Conservation (phyloP, 2,113 vertebrate species). For the Ptilorrhoa leucosticta region DNA sequence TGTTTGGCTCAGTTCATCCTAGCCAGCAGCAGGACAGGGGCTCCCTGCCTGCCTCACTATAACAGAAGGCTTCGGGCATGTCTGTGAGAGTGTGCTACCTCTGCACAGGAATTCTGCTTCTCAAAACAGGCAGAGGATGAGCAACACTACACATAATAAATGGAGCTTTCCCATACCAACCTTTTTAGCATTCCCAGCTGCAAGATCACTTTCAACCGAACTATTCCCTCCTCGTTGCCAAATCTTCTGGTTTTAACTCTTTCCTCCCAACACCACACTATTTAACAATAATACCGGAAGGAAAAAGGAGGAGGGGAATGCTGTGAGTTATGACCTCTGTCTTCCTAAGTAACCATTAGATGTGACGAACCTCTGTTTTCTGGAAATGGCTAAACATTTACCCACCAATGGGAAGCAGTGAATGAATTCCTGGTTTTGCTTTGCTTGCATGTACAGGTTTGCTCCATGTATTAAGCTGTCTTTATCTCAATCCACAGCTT, state of each 20-base stretch:
- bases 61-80: not conserved
- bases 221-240: not conserved
- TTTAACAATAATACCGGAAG: not conserved
- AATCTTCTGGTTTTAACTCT: not conserved
- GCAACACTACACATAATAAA: not conserved
- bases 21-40: not conserved
- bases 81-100: not conserved
- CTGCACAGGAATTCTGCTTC: not conserved
- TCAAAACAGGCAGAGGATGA: not conserved
- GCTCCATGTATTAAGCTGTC: not conserved
- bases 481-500: not conserved
- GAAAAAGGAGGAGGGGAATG: not conserved
- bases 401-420: not conserved
- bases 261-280: not conserved
- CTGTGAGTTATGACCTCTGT: not conserved
- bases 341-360: not conserved
- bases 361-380: not conserved
- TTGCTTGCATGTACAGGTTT: not conserved
- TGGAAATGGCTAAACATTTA: not conserved
- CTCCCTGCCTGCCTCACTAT: not conserved
- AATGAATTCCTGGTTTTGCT: not conserved
- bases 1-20: rapidly evolving
- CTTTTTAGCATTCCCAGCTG: not conserved
- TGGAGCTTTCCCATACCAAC: not conserved
- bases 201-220: not conserved